Evolutionary conservation across 2,888 invertebrate genomes (phyloP).

Genomic region (Stenodema calcarata): DNA sequence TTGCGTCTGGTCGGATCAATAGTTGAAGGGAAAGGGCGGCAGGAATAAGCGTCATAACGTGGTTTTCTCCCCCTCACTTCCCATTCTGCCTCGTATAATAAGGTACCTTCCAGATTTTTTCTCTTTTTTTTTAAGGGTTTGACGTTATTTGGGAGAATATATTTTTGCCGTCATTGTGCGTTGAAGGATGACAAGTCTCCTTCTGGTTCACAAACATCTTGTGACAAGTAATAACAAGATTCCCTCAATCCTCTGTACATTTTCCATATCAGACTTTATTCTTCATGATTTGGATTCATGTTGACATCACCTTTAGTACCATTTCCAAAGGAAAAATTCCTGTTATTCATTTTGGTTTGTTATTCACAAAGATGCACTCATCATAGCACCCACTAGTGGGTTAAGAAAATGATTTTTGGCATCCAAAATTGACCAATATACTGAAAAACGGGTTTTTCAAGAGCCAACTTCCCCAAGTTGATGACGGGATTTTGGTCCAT

Average conservation of each 20-base stretch:
- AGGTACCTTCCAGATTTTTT: not conserved
- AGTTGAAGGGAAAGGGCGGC: slow-evolving; percentile 1
- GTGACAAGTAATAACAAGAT: not conserved
- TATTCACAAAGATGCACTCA: too few relatives aligned
- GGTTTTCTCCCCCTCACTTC: not conserved
- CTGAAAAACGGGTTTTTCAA: too few relatives aligned
- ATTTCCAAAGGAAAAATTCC: not conserved
- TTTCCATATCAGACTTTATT: too few relatives aligned
- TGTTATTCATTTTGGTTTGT: not conserved
- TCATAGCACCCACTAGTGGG: too few relatives aligned
- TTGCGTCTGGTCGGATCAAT: slow-evolving; percentile 28
- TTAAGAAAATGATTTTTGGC: too few relatives aligned
- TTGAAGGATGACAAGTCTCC: not conserved
- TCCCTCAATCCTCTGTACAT: not conserved
- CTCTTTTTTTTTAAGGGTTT: not conserved
- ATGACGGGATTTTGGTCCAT: too few relatives aligned
- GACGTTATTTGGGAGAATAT: not conserved
- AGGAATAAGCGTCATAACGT: slow-evolving; percentile 2
- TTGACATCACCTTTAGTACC: too few relatives aligned
- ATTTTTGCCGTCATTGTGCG: not conserved
- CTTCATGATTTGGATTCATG: too few relatives aligned
- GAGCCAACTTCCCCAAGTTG: too few relatives aligned
- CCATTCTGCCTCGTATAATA: not conserved
- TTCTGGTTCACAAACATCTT: not conserved
- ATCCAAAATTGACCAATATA: too few relatives aligned